phyloP scores from a whole-genome alignment of 2,888 invertebrate species.

The Agapetus fuscipes region DNA sequence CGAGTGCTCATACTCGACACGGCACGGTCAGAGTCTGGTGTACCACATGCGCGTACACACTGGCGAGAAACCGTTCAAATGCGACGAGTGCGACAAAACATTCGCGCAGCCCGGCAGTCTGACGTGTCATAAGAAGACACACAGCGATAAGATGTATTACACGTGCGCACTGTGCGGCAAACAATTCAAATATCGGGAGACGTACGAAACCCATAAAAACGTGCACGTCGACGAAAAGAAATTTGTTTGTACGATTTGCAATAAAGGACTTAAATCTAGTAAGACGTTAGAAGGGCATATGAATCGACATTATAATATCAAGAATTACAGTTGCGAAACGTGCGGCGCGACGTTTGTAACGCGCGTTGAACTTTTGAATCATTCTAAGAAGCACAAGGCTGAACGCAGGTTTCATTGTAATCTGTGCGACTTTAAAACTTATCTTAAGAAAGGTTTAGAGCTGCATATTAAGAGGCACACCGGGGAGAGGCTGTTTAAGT shows the following conservation, averaged over 20 bases:
- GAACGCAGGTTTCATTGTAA: conserved; percentile 34
- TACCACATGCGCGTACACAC: conserved; percentile 40
- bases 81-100: conserved; percentile 36
- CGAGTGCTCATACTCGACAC: conserved; percentile 36
- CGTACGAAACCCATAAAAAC: conserved; percentile 34
- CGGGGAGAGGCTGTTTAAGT: conserved; percentile 36
- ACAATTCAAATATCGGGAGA: conserved; percentile 40
- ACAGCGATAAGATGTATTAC: conserved; percentile 33
- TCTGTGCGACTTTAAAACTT: conserved; percentile 34
- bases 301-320: conserved; percentile 38
- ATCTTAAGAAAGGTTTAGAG: conserved; percentile 35
- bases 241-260: conserved; percentile 34
- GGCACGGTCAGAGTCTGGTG: conserved; percentile 39
- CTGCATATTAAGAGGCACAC: conserved; percentile 37
- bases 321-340: conserved; percentile 39
- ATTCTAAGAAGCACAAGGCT: conserved; percentile 33
- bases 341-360: conserved; percentile 42
- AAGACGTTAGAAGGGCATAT: conserved; percentile 35
- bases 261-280: conserved; percentile 36
- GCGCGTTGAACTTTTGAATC: conserved; percentile 37
- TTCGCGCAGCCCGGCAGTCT: conserved; percentile 40
- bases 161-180: conserved; percentile 40
- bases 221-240: conserved; percentile 33
- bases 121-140: conserved; percentile 36
- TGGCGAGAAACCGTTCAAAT: conserved; percentile 37